Base-by-base conservation (phyloP, 2,797 vertebrate genomes). In the Poecilia gillii region DNA sequence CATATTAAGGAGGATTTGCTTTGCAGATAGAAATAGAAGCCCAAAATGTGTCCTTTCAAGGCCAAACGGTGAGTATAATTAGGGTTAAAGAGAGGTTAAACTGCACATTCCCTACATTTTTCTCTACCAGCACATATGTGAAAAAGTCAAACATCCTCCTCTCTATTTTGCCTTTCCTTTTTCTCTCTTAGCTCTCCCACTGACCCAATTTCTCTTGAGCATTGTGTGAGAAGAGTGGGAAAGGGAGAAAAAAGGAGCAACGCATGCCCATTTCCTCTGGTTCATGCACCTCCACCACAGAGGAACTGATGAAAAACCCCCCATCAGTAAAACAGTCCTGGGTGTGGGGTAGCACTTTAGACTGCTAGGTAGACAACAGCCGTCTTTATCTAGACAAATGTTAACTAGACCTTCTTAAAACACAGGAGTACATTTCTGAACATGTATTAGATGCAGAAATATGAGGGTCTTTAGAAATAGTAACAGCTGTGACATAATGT, bases 141-240 rank as follows among this genome's bases (percentile, higher is more conserved):
- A 89, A 87, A 90, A 85, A 82, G 80, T 86, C 88, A 88, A 92
- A 89, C 80, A 83, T 51, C 43, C 46, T 39, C 74, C 7, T 73
- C n/a, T 47, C 75, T 53, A 45, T 81, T 64, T 55, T 79, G 79
- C 49, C 46, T 72, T 68, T 59, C 25, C 47, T 16, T 72, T 72
- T 23, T 80, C 73, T 74, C 81, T 51, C 84, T 66, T 20, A 5
- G 73, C 81, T 89, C 90, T 90, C 83, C 89, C 75, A 89, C 91
- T 94, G 94, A 95, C 94, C 93, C 92, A 94, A 76, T 91, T 95
- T 93, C 87, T 82, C 73, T 66, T 70, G 79, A 90, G 88, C 87
- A 73, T 82, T 75, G 79, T 91, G 88, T 85, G 85, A 90, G 84
- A 83, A 84, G 80, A 79, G 83, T 76, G 83, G 80, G 79, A 90